phyloP scores from a whole-genome alignment of 1,140 invertebrate species.

The Hylaeus anthracinus region DNA sequence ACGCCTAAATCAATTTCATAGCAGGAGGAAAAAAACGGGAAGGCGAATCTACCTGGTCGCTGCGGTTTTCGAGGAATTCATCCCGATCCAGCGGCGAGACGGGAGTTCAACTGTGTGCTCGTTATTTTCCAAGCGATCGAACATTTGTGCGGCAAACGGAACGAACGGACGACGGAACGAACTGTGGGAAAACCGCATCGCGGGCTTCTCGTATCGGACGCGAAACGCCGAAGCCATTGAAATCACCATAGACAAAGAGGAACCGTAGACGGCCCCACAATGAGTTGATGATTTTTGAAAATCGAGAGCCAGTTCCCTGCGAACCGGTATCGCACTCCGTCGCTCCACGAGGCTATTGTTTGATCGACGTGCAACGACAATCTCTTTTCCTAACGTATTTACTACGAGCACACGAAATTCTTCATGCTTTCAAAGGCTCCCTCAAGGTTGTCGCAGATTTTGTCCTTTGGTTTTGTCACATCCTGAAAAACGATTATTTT shows the following conservation, averaged over 20 bases:
- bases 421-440: too few species aligned
- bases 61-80: slow-evolving; percentile 43
- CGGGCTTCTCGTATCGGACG: slow-evolving; percentile 53
- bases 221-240: slow-evolving; percentile 64
- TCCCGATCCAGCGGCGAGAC: slow-evolving; percentile 14
- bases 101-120: slow-evolving; percentile 35
- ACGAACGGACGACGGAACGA: slow-evolving; percentile 33
- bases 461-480: too few species aligned
- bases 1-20: slow-evolving; percentile 41
- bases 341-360: neutral
- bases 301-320: slow-evolving; percentile 12
- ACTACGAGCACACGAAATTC: too few species aligned
- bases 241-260: slow-evolving; percentile 56
- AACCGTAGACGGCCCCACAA: slow-evolving; percentile 18
- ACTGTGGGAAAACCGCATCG: slow-evolving; percentile 60
- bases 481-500: too few species aligned
- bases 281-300: slow-evolving; percentile 22
- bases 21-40: neutral
- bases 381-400: too few species aligned
- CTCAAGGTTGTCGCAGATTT: too few species aligned
- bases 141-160: slow-evolving; percentile 60
- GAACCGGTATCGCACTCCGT: slow-evolving; percentile 13
- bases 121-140: slow-evolving; percentile 65
- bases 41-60: neutral
- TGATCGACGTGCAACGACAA: neutral